Base-by-base conservation (phyloP, 2,888 invertebrate species). In the Hirtodrosophila histrioides region DNA sequence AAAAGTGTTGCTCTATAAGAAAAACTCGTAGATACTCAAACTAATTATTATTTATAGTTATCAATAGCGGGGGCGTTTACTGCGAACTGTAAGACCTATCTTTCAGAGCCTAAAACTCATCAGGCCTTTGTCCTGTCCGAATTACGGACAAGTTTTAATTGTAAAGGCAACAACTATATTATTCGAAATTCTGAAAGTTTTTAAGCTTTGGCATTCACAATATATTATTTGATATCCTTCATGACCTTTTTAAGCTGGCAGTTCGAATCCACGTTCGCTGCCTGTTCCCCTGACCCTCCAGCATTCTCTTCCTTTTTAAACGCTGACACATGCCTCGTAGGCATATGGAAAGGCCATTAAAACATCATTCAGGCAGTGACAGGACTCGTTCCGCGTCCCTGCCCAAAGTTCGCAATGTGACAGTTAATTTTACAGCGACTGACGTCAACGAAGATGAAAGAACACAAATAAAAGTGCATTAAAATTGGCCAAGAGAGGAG, bases 351-450 rank as follows among this genome's bases (percentile, higher is more conserved):
- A 66, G 69, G 62, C 82, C 75, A 83, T 83, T 86, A 84, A 83
- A 71, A 67, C 62, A 78, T 86, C 82, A 73, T 84, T 81, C 82
- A 66, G 66, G 8, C 67, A 57, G 78, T 84, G 85, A 84, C 82
- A 78, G 72, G 72, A 40, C 61, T 69, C 58, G 41, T 51, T 40
- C 46, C 62, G 61, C 31, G 35, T 39, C 23, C 43, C 44, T 55
- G 69, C 62, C 57, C 31, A 48, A 55, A 50, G 33, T 64, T 72
- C 17, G 40, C 61, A 35, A 55, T 69, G 75, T 82, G 82, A 86
- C 85, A 82, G 87, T 86, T 81, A 70, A 78, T 82, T 82, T 86
- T 57, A 66, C 57, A 68, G 61, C 51, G 64, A 78, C 50, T 86
- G 77, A 70, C 75, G 62, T 63, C 65, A 68, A 55, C 37, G 58